These are phyloP conservation scores for Pristionchus mayeri DNA, from an alignment of 2,888 invertebrate species.

Conservation along the genomic window DNA sequence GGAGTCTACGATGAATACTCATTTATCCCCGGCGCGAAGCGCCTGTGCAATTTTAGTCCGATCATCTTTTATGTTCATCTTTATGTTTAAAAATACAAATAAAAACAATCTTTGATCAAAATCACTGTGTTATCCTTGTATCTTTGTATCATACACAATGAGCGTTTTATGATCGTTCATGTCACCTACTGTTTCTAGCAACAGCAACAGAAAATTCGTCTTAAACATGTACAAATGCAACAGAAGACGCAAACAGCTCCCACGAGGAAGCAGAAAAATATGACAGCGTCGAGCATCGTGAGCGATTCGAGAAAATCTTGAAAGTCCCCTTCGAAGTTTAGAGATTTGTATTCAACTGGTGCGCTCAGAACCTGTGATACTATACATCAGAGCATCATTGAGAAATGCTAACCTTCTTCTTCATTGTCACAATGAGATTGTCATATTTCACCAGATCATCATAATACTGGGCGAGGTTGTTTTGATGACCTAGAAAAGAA, in stretches of 20 bases:
- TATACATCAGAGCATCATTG: background rate
- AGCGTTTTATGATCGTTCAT: no score
- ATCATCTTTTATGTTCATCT: no score
- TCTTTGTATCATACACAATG: no score
- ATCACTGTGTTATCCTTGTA: no score
- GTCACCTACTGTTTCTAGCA: no score
- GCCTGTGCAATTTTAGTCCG: no score
- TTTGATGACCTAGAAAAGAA: background rate
- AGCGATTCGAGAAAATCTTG: conserved; percentile 22
- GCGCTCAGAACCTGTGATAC: background rate
- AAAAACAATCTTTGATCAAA: no score
- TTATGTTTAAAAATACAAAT: no score
- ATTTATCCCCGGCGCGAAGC: no score
- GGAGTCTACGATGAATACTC: no score
- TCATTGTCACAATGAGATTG: background rate
- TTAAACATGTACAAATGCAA: background rate
- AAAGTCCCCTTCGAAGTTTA: background rate
- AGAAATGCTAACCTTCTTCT: background rate
- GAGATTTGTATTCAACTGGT: background rate
- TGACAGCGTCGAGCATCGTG: background rate
- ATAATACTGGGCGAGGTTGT: background rate
- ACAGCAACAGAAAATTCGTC: background rate
- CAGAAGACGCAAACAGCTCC: background rate
- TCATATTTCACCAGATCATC: background rate
- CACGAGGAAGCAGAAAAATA: conserved; percentile 5